Evolutionary conservation across 2,797 vertebrate species (phyloP).

Genomic region (Podarcis lilfordi): DNA sequence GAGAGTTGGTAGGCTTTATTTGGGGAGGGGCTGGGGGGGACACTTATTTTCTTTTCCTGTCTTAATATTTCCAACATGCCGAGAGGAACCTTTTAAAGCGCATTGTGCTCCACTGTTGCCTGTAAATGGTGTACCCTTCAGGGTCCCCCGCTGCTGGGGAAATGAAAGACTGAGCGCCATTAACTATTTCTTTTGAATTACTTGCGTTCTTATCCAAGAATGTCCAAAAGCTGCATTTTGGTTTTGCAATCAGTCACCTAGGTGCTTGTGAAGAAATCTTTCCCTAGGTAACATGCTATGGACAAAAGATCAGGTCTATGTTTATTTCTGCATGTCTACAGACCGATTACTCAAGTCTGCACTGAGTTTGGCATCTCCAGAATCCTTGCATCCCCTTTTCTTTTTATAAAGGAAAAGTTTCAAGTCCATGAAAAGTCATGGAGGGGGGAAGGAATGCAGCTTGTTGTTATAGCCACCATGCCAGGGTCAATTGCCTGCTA

Average conservation of each 20-base stretch:
- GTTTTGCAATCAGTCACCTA: conserved; percentile 33
- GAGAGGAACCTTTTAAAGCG: conserved; percentile 60
- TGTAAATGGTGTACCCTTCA: conserved; percentile 51
- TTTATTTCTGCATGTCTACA: background rate
- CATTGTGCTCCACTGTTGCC: conserved; percentile 42
- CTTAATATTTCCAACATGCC: conserved; percentile 64
- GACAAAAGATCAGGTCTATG: conserved; percentile 18
- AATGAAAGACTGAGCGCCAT: conserved; percentile 57
- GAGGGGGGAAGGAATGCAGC: background rate
- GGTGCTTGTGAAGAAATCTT: conserved; percentile 1
- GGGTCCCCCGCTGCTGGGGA: conserved; percentile 49
- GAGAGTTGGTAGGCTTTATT: conserved; percentile 54
- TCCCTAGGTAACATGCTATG: conserved; percentile 20
- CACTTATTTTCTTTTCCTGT: conserved; percentile 59
- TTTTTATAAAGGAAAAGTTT: background rate
- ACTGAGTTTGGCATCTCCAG: background rate
- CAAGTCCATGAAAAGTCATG: background rate
- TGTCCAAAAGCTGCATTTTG: background rate
- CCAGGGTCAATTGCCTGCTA: background rate
- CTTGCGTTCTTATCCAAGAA: conserved; percentile 45
- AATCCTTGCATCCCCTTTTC: background rate
- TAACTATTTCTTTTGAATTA: conserved; percentile 60
- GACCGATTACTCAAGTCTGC: background rate
- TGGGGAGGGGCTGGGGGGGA: background rate
- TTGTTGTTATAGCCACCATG: background rate